Percentiles rank a stretch among this genome's conserved stretches.
Evolutionary conservation across 1,140 invertebrate species (phyloP).

Genomic region (Archegozetes longisetosus): DNA sequence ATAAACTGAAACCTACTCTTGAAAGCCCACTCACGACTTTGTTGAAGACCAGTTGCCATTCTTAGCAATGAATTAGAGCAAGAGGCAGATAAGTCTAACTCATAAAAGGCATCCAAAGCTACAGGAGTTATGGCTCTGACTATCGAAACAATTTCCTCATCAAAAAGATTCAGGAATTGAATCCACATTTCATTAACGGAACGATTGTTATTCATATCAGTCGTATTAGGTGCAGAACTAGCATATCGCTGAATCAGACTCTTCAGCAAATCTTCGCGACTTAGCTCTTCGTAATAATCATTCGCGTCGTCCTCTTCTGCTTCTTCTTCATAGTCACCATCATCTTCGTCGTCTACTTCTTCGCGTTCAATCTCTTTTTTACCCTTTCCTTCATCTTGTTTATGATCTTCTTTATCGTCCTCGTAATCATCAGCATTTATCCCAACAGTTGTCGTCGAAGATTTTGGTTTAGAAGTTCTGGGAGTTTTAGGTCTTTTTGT

Average conservation of each 20-base stretch:
- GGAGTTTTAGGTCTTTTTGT: not conserved
- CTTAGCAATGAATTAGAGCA: slow-evolving; percentile 5
- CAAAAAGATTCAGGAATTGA: not conserved
- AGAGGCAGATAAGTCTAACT: slow-evolving; percentile 3
- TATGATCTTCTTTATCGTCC: not conserved
- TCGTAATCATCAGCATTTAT: not conserved
- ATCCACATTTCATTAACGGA: not conserved
- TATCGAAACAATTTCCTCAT: not conserved
- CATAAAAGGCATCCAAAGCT: slow-evolving; percentile 13
- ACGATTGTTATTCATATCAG: not conserved
- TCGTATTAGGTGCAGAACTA: not conserved
- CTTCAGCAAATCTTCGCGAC: not conserved
- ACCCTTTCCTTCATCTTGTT: not conserved
- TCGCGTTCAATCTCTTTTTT: not conserved
- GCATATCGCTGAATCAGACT: not conserved
- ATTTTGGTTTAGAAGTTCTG: not conserved
- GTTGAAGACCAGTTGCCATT: not conserved
- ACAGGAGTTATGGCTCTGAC: slow-evolving; percentile 1
- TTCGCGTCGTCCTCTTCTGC: not conserved
- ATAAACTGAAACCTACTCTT: too few species aligned
- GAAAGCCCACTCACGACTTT: slow-evolving; percentile 10
- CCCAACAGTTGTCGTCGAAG: not conserved
- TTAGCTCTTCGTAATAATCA: not conserved
- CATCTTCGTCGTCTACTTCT: not conserved
- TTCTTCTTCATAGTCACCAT: not conserved